A percentile compares a stretch with the other conserved stretches of the same genome.
Conservation (phyloP, 2,113 vertebrate genomes). For the Mustela nigripes region DNA sequence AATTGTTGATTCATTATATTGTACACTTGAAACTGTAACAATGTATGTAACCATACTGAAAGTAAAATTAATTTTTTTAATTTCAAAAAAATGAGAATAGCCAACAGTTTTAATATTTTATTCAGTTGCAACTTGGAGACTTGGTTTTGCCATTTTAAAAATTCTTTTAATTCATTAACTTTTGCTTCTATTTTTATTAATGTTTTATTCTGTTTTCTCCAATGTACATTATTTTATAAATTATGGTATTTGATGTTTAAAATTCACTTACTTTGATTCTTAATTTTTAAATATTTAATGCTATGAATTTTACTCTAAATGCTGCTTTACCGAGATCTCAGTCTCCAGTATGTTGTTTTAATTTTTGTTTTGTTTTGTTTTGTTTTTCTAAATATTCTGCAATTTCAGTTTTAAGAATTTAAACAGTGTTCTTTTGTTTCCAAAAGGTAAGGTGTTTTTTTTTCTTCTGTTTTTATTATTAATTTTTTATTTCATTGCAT, state of each 20-base stretch:
- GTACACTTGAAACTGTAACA: not conserved
- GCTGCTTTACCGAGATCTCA: not conserved
- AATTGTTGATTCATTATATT: not conserved
- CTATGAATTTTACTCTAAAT: not conserved
- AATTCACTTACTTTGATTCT: not conserved
- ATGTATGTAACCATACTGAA: not conserved
- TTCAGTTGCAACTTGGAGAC: not conserved
- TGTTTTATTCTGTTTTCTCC: not conserved
- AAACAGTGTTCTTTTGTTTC: not conserved
- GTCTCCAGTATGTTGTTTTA: not conserved
- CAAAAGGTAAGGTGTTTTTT: not conserved
- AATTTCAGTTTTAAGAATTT: constrained; percentile 29
- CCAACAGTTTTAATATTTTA: not conserved
- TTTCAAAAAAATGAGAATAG: not conserved
- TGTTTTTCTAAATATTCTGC: not conserved
- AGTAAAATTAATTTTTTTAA: not conserved
- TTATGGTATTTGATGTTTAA: not conserved
- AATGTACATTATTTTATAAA: not conserved
- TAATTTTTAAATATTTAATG: constrained; percentile 7
- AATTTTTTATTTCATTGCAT: not conserved
- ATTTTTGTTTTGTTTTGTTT: not conserved
- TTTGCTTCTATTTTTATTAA: not conserved
- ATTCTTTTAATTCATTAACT: not conserved
- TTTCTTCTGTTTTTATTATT: not conserved
- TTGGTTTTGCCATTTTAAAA: not conserved